phyloP scores from a whole-genome alignment of 2,113 vertebrate genomes.

The Rhinopomastus cyanomelas region DNA sequence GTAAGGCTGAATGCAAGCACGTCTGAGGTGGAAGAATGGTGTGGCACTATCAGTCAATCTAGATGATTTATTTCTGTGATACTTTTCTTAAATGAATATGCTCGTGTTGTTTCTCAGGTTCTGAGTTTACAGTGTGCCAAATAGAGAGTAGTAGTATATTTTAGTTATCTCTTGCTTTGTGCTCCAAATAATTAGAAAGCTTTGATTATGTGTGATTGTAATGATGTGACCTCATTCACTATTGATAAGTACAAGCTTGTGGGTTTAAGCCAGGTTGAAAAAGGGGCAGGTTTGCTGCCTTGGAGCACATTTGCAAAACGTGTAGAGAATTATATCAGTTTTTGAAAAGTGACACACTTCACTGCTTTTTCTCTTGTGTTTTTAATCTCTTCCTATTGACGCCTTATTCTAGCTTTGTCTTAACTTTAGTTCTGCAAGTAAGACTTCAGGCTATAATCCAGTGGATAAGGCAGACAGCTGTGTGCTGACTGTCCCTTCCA shows the following conservation, averaged over 20 bases:
- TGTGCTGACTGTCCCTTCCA: too few species aligned
- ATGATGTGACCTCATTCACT: not conserved
- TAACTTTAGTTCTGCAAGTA: not conserved
- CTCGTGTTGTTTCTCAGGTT: not conserved
- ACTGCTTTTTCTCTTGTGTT: not conserved
- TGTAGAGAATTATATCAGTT: not conserved
- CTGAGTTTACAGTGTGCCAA: not conserved
- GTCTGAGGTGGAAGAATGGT: not conserved
- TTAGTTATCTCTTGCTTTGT: not conserved
- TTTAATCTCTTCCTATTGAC: not conserved
- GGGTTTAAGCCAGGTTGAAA: not conserved
- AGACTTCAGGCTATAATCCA: not conserved
- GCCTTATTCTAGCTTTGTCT: not conserved
- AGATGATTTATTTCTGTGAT: not conserved
- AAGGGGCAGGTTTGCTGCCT: not conserved
- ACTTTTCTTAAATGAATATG: not conserved
- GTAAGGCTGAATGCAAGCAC: not conserved
- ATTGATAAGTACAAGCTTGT: not conserved
- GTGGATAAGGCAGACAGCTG: not conserved
- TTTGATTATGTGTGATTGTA: not conserved
- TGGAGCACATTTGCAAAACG: not conserved
- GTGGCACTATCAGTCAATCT: not conserved
- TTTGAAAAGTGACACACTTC: not conserved
- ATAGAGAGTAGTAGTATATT: not conserved
- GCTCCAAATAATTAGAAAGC: not conserved